Conservation (phyloP, 30 jellyfish, hydroid and myxozoan species). For the Nemopilema nomurai region DNA sequence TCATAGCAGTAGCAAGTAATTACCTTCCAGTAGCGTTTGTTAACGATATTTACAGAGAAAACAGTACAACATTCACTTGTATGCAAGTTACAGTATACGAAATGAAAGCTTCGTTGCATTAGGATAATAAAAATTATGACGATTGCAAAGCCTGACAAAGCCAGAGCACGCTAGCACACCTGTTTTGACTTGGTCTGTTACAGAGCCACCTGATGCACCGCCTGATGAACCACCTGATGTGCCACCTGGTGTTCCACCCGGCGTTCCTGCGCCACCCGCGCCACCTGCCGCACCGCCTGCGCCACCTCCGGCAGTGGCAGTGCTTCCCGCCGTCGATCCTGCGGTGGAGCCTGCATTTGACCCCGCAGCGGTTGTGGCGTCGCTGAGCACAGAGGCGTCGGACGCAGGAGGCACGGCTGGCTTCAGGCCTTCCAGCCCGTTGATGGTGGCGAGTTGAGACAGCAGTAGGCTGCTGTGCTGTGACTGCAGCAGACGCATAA, state of each 20-base stretch:
- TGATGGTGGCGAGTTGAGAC: constrained; percentile 66
- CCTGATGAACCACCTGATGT: constrained; percentile 25
- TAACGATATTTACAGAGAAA: no score
- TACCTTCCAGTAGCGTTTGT: no score
- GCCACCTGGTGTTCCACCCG: constrained; percentile 41
- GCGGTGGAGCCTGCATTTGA: constrained; percentile 47
- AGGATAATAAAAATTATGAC: no score
- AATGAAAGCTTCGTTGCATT: no score
- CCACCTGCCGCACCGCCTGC: constrained; percentile 22
- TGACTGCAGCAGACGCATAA: constrained; percentile 51
- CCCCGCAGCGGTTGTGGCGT: constrained; percentile 50
- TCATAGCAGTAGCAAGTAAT: no score
- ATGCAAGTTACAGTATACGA: no score
- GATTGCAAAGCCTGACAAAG: no score
- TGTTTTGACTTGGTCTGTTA: constrained; percentile 51
- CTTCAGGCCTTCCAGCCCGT: constrained; percentile 52
- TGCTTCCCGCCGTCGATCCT: constrained; percentile 19
- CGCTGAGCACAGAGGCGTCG: constrained; percentile 41
- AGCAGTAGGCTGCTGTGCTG: constrained; percentile 48
- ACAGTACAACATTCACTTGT: no score
- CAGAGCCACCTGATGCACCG: constrained; percentile 23
- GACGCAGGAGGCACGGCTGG: constrained; percentile 29
- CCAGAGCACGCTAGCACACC: background rate
- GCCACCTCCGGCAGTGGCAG: constrained; percentile 18
- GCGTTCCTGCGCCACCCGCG: constrained; percentile 32